Conservation (phyloP, 2,113 vertebrate species). For the Opisthocomus hoazin region DNA sequence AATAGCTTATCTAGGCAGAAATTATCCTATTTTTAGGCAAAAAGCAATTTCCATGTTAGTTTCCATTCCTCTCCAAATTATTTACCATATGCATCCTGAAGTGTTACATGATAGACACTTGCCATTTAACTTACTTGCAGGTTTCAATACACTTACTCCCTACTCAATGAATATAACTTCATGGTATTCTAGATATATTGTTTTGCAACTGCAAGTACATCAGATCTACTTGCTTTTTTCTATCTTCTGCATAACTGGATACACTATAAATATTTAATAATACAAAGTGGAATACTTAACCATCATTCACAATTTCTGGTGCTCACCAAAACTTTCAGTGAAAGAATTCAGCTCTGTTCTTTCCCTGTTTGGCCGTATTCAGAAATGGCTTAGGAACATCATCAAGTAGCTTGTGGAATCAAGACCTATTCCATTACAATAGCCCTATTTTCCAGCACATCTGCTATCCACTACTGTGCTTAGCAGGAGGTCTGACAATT, state of each 20-base stretch:
- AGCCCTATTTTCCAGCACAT: neutral
- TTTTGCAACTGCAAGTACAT: neutral
- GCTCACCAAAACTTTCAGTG: neutral
- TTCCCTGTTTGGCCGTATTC: neutral
- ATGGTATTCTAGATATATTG: neutral
- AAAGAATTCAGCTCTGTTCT: slow-evolving; percentile 9
- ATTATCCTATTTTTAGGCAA: neutral
- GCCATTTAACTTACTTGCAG: neutral
- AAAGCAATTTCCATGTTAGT: neutral
- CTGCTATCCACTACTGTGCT: neutral
- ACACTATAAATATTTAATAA: neutral
- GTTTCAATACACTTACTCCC: neutral
- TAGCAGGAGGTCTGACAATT: neutral
- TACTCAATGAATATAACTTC: neutral
- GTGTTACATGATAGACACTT: neutral
- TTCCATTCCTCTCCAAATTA: neutral
- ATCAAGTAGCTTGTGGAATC: neutral
- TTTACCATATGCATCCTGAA: neutral
- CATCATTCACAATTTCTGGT: neutral
- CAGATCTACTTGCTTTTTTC: neutral
- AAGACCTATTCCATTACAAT: neutral
- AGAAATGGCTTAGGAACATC: neutral
- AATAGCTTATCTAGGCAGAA: neutral
- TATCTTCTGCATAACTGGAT: neutral
- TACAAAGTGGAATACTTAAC: neutral